Conservation (phyloP, 2,113 vertebrate genomes). For the Cebidichthys violaceus region DNA sequence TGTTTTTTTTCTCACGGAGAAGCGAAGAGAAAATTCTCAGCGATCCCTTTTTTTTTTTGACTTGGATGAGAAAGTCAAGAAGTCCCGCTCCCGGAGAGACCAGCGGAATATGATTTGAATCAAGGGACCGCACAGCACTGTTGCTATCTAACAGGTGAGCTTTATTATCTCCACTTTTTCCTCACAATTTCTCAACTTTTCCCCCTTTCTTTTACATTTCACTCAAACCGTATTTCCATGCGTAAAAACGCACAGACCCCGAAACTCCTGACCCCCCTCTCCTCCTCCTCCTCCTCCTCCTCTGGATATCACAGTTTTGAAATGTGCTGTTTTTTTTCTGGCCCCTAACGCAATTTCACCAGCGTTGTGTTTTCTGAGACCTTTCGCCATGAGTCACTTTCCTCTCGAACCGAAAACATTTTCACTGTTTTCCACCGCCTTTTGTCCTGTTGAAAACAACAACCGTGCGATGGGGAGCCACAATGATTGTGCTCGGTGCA, state of each 20-base stretch:
- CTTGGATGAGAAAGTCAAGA: conserved; percentile 39
- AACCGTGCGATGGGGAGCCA: not conserved
- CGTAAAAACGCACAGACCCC: conserved; percentile 33
- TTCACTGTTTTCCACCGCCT: conserved; percentile 40
- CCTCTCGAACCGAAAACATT: conserved; percentile 56
- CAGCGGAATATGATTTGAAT: conserved; percentile 69
- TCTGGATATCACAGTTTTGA: conserved; percentile 26
- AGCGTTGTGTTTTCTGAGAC: conserved; percentile 50
- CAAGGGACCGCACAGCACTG: not conserved
- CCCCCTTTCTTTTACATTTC: not conserved
- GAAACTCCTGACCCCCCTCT: not conserved
- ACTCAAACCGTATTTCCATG: not conserved
- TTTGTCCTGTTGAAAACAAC: conserved; percentile 43
- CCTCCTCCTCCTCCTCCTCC: not conserved
- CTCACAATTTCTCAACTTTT: accelerated
- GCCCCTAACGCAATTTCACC: conserved; percentile 24
- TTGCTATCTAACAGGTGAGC: conserved; percentile 66
- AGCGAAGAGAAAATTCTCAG: not conserved
- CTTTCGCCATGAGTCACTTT: conserved; percentile 66
- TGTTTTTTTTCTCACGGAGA: not conserved
- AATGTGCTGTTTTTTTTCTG: conserved; percentile 36
- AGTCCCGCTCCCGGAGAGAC: conserved; percentile 19
- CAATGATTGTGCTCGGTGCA: conserved; percentile 51
- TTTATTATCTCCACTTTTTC: not conserved
- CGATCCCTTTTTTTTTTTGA: conserved; percentile 35